Conservation (phyloP, 2,888 invertebrate species). For the Hemistola chrysoprasaria region DNA sequence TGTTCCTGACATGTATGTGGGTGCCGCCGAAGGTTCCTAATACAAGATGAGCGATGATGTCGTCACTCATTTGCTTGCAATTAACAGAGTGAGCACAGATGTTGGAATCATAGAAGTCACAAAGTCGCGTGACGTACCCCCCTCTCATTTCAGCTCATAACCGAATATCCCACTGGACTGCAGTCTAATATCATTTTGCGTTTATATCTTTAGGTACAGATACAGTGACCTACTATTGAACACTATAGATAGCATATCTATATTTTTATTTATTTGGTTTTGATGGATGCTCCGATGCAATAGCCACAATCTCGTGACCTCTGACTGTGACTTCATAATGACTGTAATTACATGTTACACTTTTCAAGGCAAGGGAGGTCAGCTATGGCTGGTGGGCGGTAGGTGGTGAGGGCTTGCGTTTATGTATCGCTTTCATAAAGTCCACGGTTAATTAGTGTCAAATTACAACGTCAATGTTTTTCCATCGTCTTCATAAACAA, state of each 20-base stretch:
- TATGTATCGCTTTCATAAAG: conserved; percentile 75
- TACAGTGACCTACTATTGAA: too few species aligned
- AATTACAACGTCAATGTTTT: conserved; percentile 70
- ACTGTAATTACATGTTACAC: conserved; percentile 25
- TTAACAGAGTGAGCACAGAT: conserved; percentile 53
- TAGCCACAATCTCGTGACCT: conserved; percentile 47
- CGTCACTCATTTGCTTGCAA: conserved; percentile 75
- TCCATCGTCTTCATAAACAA: conserved; percentile 32
- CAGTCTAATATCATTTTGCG: too few species aligned
- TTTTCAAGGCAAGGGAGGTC: conserved; percentile 36
- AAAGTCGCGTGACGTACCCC: too few species aligned
- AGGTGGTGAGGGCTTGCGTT: conserved; percentile 62
- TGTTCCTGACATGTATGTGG: conserved; percentile 52
- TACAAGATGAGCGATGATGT: conserved; percentile 74
- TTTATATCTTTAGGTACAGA: too few species aligned
- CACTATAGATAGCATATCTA: too few species aligned
- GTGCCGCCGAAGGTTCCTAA: conserved; percentile 43
- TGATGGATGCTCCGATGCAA: conserved; percentile 68
- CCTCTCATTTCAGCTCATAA: too few species aligned
- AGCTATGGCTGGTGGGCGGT: conserved; percentile 41
- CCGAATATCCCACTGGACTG: too few species aligned
- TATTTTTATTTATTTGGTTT: conserved; percentile 37
- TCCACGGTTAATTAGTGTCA: conserved; percentile 72
- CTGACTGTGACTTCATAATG: too few species aligned
- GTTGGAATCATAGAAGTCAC: too few species aligned